Evolutionary conservation across 2,797 vertebrate species (phyloP), one percentile per base, ranked within the genome.

Genomic region (Numenius phaeopus): DNA sequence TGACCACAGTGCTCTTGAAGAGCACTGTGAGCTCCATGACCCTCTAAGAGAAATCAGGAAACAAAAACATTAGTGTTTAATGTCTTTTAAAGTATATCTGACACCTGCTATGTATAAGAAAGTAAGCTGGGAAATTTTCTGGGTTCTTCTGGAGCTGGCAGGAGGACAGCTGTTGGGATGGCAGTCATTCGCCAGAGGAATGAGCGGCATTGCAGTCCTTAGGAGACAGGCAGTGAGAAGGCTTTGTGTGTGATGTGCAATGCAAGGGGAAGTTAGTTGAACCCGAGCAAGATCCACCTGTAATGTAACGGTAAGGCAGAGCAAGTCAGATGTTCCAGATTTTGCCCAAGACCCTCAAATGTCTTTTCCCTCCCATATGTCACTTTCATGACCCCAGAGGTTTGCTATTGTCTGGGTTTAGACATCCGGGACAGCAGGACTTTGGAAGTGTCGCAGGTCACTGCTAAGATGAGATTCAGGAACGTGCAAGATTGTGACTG

Each of bases 301-400:
- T 44, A 32, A 37, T 40, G 5, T 1, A 42, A 42, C 15, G 20
- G n/a, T 34, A 40, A 34, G 42, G 42, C 21, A 0, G 0, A 52
- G 14, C 26, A 73, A 83, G 49, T 37, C 21, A 39, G 54, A 9
- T 44, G 57, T 49, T 59, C 71, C 23, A n/a, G 47, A 21, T 75
- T 75, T 66, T 87, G 16, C n/a, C 75, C 10, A 42, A 54, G 39
- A 62, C 26, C 14, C 32, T 76, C 50, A 77, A 66, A 44, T 40
- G 3, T 67, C 14, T 72, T 83, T 7, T 83, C 49, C 22, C 7
- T 90, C n/a, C 23, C 26, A 66, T 65, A 34, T 1, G 9, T 52
- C 58, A 9, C 54, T 83, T 71, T 32, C 16, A 10, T 64, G 40
- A 44, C 39, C 21, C 34, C 30, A 66, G 37, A 77, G 58, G 30